Evolutionary conservation across 35 echinoderm and acorn worm genomes (phyloP).

Genomic region (Antedon bifida): DNA sequence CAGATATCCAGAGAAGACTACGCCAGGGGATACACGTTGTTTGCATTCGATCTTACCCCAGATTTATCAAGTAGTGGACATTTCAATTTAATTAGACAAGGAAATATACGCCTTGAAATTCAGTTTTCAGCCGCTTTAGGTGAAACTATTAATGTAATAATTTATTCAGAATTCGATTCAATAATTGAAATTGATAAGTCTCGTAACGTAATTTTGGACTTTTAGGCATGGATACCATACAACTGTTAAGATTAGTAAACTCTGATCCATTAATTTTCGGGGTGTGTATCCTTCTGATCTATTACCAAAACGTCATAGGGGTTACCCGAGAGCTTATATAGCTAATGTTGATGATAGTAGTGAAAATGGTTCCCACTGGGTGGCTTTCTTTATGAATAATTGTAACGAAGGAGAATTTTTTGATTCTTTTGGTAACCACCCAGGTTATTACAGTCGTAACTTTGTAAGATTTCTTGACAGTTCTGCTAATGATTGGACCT

Average conservation of each 20-base stretch:
- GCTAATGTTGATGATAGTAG: too few relatives aligned
- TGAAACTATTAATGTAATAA: not conserved
- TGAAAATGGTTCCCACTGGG: not conserved
- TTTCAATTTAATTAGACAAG: not conserved
- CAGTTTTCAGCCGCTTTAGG: constrained; percentile 2
- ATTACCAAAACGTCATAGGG: too few relatives aligned
- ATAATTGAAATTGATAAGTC: too few relatives aligned
- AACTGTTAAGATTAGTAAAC: constrained; percentile 1
- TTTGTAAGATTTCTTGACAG: not conserved
- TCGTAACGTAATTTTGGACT: not conserved
- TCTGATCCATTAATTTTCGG: too few relatives aligned
- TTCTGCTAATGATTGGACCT: not conserved
- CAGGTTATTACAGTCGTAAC: not conserved
- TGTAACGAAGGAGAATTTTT: constrained; percentile 3
- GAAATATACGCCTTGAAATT: constrained; percentile 4
- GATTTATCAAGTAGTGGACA: not conserved
- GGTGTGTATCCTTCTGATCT: too few relatives aligned
- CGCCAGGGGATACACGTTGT: too few relatives aligned
- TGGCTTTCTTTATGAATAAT: not conserved
- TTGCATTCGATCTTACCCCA: not conserved
- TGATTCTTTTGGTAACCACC: constrained; percentile 4
- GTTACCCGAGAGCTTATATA: too few relatives aligned
- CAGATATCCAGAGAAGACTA: too few relatives aligned
- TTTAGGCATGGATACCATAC: constrained; percentile 13
- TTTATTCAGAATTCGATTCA: too few relatives aligned